Conservation (phyloP, 2,113 vertebrate genomes). For the Chionodraco myersi region DNA sequence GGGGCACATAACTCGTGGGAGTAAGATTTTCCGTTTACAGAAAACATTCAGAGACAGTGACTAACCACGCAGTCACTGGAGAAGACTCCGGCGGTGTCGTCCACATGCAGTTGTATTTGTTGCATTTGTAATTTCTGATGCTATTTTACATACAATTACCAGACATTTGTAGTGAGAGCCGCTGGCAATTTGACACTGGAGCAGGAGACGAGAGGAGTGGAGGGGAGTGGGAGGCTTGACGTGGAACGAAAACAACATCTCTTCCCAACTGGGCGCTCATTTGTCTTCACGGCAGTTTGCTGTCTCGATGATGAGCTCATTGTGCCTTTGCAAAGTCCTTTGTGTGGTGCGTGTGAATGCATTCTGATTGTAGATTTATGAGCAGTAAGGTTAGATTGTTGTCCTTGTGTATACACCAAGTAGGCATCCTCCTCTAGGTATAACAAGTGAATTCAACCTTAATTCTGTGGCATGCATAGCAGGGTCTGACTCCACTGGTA, state of each 20-base stretch:
- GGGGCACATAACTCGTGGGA: slow-evolving; percentile 49
- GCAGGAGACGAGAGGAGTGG: slow-evolving; percentile 3
- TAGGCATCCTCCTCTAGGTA: too few species aligned
- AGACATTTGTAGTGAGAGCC: slow-evolving; percentile 34
- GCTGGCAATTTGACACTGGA: slow-evolving; percentile 18
- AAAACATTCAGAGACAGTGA: slow-evolving; percentile 11
- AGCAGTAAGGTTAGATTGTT: slow-evolving; percentile 13
- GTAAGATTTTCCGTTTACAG: too few species aligned
- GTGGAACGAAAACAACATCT: slow-evolving; percentile 39
- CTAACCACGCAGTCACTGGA: slow-evolving; percentile 31
- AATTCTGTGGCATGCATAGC: too few species aligned
- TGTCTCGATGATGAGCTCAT: slow-evolving; percentile 46
- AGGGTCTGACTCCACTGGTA: too few species aligned
- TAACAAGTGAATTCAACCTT: too few species aligned
- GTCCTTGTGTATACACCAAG: background rate
- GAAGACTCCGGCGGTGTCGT: background rate
- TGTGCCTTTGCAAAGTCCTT: background rate
- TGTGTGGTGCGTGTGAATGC: slow-evolving; percentile 7
- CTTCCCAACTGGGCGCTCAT: slow-evolving; percentile 22
- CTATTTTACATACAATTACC: slow-evolving; percentile 47
- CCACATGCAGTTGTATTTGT: slow-evolving; percentile 44
- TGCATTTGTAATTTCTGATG: slow-evolving; percentile 31
- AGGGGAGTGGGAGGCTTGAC: slow-evolving; percentile 17
- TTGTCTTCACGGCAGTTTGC: slow-evolving; percentile 26
- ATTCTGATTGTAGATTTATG: background rate